A percentile compares a stretch with the other conserved stretches of the same genome.
Conservation (phyloP, 1,140 invertebrate species). For the Lasioglossum albipes region DNA sequence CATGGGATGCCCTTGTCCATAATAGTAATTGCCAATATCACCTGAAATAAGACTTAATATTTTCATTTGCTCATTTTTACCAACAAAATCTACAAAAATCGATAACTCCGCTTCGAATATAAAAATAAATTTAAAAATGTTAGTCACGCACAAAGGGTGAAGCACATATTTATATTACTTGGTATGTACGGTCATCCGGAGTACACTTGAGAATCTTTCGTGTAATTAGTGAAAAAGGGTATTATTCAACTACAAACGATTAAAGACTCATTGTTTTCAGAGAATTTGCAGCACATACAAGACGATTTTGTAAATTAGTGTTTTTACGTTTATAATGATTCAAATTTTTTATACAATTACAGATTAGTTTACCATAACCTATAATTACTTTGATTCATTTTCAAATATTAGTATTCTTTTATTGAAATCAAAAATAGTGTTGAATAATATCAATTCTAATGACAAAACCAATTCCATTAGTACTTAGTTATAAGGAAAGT, state of each 20-base stretch:
- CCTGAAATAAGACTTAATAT: constrained; percentile 80
- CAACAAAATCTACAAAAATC: neutral
- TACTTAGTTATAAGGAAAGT: neutral
- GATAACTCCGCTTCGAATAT: neutral
- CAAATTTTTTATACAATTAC: neutral
- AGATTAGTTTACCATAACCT: constrained; percentile 33
- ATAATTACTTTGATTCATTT: neutral
- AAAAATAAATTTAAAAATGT: neutral
- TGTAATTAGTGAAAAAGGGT: neutral
- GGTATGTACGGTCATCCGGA: constrained; percentile 39
- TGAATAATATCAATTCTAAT: neutral
- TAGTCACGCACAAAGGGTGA: neutral
- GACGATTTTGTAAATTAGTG: neutral
- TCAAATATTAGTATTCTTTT: neutral
- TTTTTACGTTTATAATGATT: neutral
- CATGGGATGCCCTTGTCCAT: constrained; percentile 99
- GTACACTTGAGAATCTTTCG: constrained; percentile 44
- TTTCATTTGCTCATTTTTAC: neutral
- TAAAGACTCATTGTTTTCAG: neutral
- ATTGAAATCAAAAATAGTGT: neutral
- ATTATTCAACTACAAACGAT: neutral
- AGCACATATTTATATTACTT: neutral
- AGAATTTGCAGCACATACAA: neutral
- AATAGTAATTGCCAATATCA: constrained; percentile 99
- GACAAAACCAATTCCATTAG: neutral